These are phyloP conservation scores for Rhagoletis pomonella DNA, from an alignment of 1,140 invertebrate species.

Conservation along the genomic window DNA sequence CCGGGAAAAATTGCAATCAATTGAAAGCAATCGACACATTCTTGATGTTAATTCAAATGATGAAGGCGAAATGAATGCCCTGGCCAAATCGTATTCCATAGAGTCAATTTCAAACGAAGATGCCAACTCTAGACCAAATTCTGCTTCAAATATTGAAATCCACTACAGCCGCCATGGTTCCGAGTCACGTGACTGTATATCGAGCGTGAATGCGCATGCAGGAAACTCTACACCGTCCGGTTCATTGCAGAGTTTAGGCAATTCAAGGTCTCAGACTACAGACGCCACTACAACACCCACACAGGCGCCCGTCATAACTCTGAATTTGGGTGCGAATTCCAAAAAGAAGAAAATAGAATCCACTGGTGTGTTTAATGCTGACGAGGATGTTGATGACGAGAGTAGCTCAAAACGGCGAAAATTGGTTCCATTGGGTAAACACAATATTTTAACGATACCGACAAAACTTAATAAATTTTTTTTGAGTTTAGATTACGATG, in stretches of 20 bases:
- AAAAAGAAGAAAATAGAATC: constrained; percentile 88
- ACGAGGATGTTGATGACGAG: constrained; percentile 87
- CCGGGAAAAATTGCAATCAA: constrained; percentile 75
- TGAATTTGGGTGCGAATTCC: constrained; percentile 68
- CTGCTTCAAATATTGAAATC: constrained; percentile 65
- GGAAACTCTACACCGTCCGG: constrained; percentile 49
- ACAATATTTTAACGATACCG: background rate
- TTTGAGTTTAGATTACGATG: constrained; percentile 78
- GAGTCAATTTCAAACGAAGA: constrained; percentile 70
- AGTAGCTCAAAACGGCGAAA: constrained; percentile 85
- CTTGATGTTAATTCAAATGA: constrained; percentile 61
- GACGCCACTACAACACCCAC: constrained; percentile 66
- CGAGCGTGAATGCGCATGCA: constrained; percentile 56
- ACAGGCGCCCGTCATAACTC: constrained; percentile 68
- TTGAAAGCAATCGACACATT: constrained; percentile 67
- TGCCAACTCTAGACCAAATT: constrained; percentile 62
- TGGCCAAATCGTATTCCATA: constrained; percentile 57
- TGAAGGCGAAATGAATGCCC: constrained; percentile 65
- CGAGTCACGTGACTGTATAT: constrained; percentile 68
- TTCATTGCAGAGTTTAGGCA: constrained; percentile 16
- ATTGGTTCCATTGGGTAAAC: constrained; percentile 85
- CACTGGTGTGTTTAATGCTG: constrained; percentile 93
- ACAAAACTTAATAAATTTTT: constrained; percentile 48
- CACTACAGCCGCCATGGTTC: constrained; percentile 66
- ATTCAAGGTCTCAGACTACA: constrained; percentile 54